A percentile compares a stretch with the other conserved stretches of the same genome.
Conservation (phyloP, 2,113 vertebrate genomes). For the Pundamilia nyererei region DNA sequence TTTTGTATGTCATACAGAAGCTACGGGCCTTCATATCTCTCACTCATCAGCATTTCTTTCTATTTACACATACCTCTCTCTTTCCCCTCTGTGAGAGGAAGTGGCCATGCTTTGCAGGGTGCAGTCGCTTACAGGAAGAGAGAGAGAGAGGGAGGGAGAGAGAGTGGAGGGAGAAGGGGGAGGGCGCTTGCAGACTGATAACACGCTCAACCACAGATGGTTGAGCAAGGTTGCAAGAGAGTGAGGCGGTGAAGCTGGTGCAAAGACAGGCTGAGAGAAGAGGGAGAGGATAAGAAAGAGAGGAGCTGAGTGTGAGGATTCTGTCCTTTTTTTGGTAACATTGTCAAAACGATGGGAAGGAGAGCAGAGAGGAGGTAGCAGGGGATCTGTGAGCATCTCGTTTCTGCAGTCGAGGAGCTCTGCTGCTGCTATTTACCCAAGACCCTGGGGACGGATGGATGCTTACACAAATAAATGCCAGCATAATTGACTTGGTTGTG, state of each 20-base stretch:
- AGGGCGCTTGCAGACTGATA: slow-evolving; percentile 63
- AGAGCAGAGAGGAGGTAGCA: slow-evolving; percentile 6
- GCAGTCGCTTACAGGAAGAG: slow-evolving; percentile 73
- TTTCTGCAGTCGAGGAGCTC: neutral
- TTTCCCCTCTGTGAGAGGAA: slow-evolving; percentile 77
- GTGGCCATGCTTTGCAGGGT: slow-evolving; percentile 67
- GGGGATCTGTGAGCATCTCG: neutral
- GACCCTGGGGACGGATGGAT: slow-evolving; percentile 7
- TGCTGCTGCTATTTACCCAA: neutral
- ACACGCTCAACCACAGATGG: slow-evolving; percentile 68
- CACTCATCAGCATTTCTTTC: slow-evolving; percentile 34
- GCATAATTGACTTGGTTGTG: neutral
- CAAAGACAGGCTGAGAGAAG: slow-evolving; percentile 19
- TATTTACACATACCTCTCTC: neutral
- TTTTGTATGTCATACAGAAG: slow-evolving; percentile 29
- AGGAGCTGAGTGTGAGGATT: slow-evolving; percentile 43
- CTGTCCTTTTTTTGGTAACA: neutral
- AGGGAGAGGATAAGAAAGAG: slow-evolving; percentile 8
- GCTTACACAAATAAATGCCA: neutral
- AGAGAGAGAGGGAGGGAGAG: slow-evolving; percentile 6
- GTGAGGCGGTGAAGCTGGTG: slow-evolving; percentile 27
- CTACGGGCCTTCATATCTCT: slow-evolving; percentile 18
- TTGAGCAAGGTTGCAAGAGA: slow-evolving; percentile 53
- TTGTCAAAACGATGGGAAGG: slow-evolving; percentile 16
- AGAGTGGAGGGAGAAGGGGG: slow-evolving; percentile 39